Conservation (phyloP, 1,140 invertebrate species). For the Leptinotarsa lineolata region DNA sequence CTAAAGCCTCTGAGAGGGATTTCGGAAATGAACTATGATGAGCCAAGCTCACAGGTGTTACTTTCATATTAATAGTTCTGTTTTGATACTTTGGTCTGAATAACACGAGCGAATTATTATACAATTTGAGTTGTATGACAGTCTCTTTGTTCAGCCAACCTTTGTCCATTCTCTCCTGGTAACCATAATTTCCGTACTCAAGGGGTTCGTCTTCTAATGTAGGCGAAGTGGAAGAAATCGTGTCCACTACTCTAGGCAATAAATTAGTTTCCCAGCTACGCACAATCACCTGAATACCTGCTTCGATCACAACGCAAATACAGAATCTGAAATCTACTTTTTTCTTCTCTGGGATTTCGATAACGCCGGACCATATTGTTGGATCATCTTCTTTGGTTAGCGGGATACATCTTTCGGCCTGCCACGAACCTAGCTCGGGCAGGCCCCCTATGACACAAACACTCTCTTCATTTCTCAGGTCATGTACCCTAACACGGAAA, state of each 20-base stretch:
- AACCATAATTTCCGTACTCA: slow-evolving; percentile 63
- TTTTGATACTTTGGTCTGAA: slow-evolving; percentile 74
- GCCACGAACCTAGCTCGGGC: slow-evolving; percentile 59
- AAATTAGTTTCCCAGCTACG: slow-evolving; percentile 85
- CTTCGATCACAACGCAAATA: slow-evolving; percentile 65
- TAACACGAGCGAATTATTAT: slow-evolving; percentile 79
- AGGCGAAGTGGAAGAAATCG: slow-evolving; percentile 37
- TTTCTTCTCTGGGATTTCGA: slow-evolving; percentile 67
- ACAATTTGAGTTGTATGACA: slow-evolving; percentile 85
- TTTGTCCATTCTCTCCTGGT: slow-evolving; percentile 67
- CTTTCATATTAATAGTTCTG: slow-evolving; percentile 71
- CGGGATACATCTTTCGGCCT: slow-evolving; percentile 56
- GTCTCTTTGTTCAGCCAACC: slow-evolving; percentile 89
- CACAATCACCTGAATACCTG: slow-evolving; percentile 63
- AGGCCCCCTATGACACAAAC: slow-evolving; percentile 59
- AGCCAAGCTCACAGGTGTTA: slow-evolving; percentile 76
- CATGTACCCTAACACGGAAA: slow-evolving; percentile 56
- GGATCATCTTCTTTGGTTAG: slow-evolving; percentile 54
- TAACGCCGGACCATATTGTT: slow-evolving; percentile 60
- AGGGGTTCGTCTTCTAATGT: slow-evolving; percentile 37
- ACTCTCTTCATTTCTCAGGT: slow-evolving; percentile 54
- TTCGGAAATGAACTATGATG: slow-evolving; percentile 56
- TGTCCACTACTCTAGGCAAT: slow-evolving; percentile 64
- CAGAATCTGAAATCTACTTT: slow-evolving; percentile 80
- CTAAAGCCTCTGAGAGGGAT: slow-evolving; percentile 50